Evolutionary conservation across 1,140 invertebrate species (phyloP).

Genomic region (Drosophila burlai): DNA sequence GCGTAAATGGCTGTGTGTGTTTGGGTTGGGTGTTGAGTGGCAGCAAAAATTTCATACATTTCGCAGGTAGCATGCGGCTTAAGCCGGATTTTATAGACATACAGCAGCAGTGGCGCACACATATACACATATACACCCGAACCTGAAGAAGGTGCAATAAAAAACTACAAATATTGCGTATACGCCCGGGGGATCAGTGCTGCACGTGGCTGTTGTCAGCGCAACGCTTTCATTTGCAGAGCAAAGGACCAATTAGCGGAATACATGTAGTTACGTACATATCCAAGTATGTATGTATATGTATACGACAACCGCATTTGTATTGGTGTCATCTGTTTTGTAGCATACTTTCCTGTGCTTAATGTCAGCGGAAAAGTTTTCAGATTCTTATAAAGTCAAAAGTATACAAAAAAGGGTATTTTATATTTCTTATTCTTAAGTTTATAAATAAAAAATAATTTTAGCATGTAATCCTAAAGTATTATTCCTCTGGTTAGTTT

Average conservation of each 20-base stretch:
- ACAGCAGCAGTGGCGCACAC: background rate
- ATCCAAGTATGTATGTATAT: background rate
- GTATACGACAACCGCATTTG: background rate
- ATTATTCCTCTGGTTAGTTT: no score
- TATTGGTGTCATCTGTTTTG: conserved; percentile 18
- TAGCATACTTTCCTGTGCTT: conserved; percentile 36
- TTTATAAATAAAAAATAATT: background rate
- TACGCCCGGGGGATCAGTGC: conserved; percentile 58
- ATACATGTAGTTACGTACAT: conserved; percentile 21
- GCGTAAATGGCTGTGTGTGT: conserved; percentile 11
- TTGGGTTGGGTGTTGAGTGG: conserved; percentile 44
- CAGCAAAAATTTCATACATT: conserved; percentile 73
- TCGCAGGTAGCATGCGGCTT: conserved; percentile 74
- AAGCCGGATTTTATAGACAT: conserved; percentile 77
- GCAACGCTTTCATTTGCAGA: conserved; percentile 57
- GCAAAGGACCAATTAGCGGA: conserved; percentile 70
- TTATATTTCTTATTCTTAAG: background rate
- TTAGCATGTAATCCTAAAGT: background rate
- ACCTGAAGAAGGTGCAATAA: conserved; percentile 36
- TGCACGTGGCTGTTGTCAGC: conserved; percentile 68
- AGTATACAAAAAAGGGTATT: no score
- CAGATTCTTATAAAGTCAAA: background rate
- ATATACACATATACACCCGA: background rate
- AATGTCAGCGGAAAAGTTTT: background rate
- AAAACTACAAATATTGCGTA: conserved; percentile 76